Conservation (phyloP, 1,140 invertebrate species). For the Arion vulgaris region DNA sequence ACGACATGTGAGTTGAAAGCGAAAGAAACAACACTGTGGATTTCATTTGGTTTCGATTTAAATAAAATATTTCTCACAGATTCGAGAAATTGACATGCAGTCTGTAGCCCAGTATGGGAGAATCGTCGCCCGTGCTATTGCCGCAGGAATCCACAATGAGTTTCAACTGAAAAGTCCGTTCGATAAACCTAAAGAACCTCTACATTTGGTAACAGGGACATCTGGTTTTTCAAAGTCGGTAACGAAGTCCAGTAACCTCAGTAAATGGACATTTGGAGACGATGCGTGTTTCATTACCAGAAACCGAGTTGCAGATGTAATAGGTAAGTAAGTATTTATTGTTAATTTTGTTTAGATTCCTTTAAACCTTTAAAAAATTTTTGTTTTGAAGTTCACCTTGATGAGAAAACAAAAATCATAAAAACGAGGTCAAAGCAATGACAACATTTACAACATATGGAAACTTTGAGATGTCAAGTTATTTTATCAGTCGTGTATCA, state of each 20-base stretch:
- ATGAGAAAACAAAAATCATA: no score
- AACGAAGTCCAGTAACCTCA: conserved; percentile 77
- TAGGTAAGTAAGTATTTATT: conserved; percentile 79
- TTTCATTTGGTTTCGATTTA: conserved; percentile 20
- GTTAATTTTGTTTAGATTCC: no score
- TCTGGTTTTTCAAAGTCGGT: conserved; percentile 69
- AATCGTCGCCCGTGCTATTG: conserved; percentile 63
- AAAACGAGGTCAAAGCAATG: no score
- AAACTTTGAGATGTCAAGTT: no score
- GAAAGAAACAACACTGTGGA: conserved; percentile 13
- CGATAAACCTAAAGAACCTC: conserved; percentile 51
- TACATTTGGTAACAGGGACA: conserved; percentile 68
- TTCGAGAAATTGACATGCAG: conserved; percentile 58
- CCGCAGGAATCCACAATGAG: conserved; percentile 65
- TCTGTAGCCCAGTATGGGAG: conserved; percentile 61
- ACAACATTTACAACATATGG: no score
- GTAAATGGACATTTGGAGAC: conserved; percentile 92
- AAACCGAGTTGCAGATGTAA: conserved; percentile 89
- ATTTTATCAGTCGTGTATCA: no score
- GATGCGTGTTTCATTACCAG: conserved; percentile 95
- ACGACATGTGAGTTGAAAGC: conserved; percentile 30
- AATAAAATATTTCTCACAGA: conserved; percentile 18
- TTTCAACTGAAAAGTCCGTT: conserved; percentile 57
- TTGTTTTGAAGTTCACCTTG: no score
- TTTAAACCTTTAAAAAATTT: no score